Evolutionary conservation across 1,140 invertebrate genomes (phyloP).

Genomic region (Sweltsa coloradensis): DNA sequence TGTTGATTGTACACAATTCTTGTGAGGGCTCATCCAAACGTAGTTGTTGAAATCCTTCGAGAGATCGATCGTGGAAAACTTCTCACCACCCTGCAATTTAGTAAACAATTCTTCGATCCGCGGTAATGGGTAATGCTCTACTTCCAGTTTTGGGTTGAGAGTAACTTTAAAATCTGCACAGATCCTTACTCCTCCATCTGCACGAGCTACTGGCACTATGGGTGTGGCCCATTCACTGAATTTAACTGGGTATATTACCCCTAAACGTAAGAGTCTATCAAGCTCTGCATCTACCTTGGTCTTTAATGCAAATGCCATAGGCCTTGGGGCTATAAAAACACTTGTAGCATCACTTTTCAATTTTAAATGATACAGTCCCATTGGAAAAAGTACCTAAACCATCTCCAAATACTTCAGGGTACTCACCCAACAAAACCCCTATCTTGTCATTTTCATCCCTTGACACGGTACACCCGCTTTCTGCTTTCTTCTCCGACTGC

Average conservation of each 20-base stretch:
- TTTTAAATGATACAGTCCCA: background rate
- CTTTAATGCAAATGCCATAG: background rate
- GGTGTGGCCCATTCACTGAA: slow-evolving; percentile 25
- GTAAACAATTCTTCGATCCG: background rate
- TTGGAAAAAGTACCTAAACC: background rate
- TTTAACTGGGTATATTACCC: slow-evolving; percentile 9
- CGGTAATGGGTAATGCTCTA: slow-evolving; percentile 4
- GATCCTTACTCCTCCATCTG: slow-evolving; percentile 21
- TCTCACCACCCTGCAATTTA: background rate
- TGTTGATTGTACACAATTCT: slow-evolving; percentile 1
- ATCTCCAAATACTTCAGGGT: background rate
- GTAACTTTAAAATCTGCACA: slow-evolving; percentile 23
- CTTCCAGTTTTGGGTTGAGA: background rate
- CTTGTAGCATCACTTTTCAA: background rate
- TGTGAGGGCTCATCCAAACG: background rate
- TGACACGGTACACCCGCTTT: no score
- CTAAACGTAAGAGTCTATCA: background rate
- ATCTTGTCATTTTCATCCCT: background rate
- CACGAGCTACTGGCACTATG: slow-evolving; percentile 22
- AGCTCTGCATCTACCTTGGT: slow-evolving; percentile 2
- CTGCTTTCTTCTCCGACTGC: background rate
- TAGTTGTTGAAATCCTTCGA: slow-evolving; percentile 5
- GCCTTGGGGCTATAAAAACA: background rate
- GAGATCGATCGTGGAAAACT: slow-evolving; percentile 3
- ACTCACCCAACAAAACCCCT: background rate